Evolutionary conservation across 2,888 invertebrate species (phyloP).

Genomic region (Harpalus rufipes): DNA sequence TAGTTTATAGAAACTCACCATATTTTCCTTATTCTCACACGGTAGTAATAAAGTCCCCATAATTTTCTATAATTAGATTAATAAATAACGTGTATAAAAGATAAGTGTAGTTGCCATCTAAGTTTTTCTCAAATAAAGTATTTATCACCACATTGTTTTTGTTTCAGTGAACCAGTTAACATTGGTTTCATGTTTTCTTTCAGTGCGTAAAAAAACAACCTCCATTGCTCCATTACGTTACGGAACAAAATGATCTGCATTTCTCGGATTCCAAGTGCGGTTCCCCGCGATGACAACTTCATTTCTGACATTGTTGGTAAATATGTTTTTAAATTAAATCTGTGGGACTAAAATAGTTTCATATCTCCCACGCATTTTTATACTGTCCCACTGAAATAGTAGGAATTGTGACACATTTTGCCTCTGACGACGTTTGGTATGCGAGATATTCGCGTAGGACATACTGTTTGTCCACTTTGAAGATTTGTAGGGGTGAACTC

Average conservation of each 20-base stretch:
- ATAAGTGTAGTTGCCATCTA: neutral
- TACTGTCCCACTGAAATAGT: slow-evolving; percentile 44
- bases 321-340: slow-evolving; percentile 66
- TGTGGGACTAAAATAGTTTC: slow-evolving; percentile 64
- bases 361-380: slow-evolving; percentile 67
- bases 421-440: slow-evolving; percentile 66
- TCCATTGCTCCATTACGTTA: slow-evolving; percentile 34
- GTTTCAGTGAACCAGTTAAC: slow-evolving; percentile 29
- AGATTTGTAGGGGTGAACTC: slow-evolving; percentile 68
- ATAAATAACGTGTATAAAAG: neutral
- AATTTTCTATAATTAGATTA: no score
- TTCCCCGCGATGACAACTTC: slow-evolving; percentile 48
- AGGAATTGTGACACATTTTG: slow-evolving; percentile 53
- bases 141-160: slow-evolving; percentile 30
- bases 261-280: slow-evolving; percentile 19
- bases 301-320: slow-evolving; percentile 63
- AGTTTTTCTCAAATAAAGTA: neutral
- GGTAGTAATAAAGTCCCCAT: no score
- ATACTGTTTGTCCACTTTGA: slow-evolving; percentile 68
- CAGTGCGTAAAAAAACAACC: slow-evolving; percentile 37
- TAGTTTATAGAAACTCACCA: no score
- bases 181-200: slow-evolving; percentile 35
- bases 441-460: slow-evolving; percentile 70
- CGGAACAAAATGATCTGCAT: slow-evolving; percentile 41
- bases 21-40: no score